phyloP scores from a whole-genome alignment of 1,140 invertebrate genomes.

The Pemphigus obesinymphae region DNA sequence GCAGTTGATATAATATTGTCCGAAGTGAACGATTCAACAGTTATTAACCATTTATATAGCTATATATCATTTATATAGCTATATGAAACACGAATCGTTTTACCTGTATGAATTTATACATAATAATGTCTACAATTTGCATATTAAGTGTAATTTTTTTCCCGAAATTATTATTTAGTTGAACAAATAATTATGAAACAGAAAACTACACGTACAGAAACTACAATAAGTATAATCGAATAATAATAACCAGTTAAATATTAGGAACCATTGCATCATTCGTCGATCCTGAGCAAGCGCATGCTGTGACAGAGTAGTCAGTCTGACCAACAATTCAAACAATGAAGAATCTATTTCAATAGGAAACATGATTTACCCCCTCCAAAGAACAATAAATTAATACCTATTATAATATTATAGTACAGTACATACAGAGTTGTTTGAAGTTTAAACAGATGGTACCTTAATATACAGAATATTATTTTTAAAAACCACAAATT shows the following conservation, averaged over 20 bases:
- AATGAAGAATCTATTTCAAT: constrained; percentile 35
- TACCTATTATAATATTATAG: constrained; percentile 10
- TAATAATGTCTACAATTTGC: not conserved
- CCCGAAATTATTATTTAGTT: not conserved
- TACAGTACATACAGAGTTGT: not conserved
- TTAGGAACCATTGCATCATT: constrained; percentile 24
- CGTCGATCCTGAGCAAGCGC: constrained; percentile 2
- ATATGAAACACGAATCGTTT: not conserved
- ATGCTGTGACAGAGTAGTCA: constrained; percentile 30
- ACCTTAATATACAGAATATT: not conserved
- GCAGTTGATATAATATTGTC: constrained; percentile 11
- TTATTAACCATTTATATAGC: not conserved
- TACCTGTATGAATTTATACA: not conserved
- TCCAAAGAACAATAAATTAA: constrained; percentile 11
- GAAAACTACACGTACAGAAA: not conserved
- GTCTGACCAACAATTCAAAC: constrained; percentile 40
- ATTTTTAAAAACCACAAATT: constrained; percentile 17
- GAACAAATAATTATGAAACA: not conserved
- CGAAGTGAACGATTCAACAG: not conserved
- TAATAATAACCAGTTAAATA: constrained; percentile 10
- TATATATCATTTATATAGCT: not conserved
- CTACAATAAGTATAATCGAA: not conserved
- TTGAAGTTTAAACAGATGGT: constrained; percentile 30
- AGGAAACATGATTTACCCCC: constrained; percentile 22
- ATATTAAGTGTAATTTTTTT: not conserved